phyloP scores from a whole-genome alignment of 1,140 invertebrate species.

The Apis florea region DNA sequence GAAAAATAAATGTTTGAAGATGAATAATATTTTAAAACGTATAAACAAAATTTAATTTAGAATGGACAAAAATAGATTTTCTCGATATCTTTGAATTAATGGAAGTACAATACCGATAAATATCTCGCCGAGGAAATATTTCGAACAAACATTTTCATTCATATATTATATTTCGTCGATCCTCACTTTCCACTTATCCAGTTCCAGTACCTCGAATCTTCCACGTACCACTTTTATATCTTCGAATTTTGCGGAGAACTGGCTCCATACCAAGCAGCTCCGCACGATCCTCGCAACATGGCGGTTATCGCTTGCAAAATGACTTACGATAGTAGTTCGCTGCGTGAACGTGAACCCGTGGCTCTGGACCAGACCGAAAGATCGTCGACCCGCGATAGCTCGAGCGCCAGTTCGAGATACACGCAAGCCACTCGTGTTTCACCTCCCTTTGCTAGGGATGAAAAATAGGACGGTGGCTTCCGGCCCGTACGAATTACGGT shows the following conservation, averaged over 20 bases:
- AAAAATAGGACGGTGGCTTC: slow-evolving; percentile 13
- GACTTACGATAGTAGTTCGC: slow-evolving; percentile 33
- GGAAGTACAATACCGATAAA: neutral
- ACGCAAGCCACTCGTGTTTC: neutral
- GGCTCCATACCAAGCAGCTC: slow-evolving; percentile 45
- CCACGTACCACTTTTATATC: slow-evolving; percentile 25
- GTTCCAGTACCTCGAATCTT: neutral
- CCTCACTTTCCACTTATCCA: neutral
- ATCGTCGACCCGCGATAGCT: slow-evolving; percentile 14
- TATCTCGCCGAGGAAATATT: neutral
- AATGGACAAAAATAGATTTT: no score
- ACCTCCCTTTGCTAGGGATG: neutral
- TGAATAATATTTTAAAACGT: no score
- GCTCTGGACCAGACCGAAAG: slow-evolving; percentile 21
- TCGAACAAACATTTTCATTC: neutral
- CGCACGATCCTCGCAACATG: slow-evolving; percentile 30
- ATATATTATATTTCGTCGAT: neutral
- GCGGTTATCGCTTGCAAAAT: slow-evolving; percentile 48
- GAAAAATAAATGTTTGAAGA: no score
- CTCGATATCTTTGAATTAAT: no score
- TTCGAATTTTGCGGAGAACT: slow-evolving; percentile 33
- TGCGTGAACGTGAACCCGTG: slow-evolving; percentile 21
- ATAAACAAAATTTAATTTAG: no score
- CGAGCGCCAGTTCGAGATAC: slow-evolving; percentile 7
- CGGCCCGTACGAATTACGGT: slow-evolving; percentile 1